Conservation (phyloP, 2,888 invertebrate species). For the Cosmopolites sordidus region DNA sequence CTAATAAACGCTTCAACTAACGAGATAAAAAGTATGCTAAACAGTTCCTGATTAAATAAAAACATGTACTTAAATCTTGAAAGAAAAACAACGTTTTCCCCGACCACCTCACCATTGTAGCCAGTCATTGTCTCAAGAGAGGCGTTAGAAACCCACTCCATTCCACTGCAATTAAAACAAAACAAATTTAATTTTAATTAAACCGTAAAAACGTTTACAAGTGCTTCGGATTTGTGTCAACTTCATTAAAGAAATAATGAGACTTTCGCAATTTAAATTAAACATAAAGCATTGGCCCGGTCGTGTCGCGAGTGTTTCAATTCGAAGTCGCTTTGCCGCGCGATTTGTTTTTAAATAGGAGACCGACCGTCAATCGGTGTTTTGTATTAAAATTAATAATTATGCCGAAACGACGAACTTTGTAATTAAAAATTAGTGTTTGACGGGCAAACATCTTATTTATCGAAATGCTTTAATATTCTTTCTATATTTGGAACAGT, state of each 20-base stretch:
- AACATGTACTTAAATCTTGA: too few species aligned
- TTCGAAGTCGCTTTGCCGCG: conserved; percentile 31
- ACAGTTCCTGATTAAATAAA: too few species aligned
- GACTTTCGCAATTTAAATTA: conserved; percentile 41
- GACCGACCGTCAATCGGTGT: background rate
- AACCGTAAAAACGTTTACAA: conserved; percentile 36
- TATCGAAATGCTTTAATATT: too few species aligned
- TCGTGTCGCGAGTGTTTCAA: conserved; percentile 28
- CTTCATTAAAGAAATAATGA: conserved; percentile 42
- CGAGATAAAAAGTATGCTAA: too few species aligned
- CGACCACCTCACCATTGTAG: too few species aligned
- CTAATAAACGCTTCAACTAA: too few species aligned
- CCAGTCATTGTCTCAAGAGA: background rate
- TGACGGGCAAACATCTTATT: too few species aligned
- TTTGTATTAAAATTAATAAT: too few species aligned
- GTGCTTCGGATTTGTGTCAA: conserved; percentile 38
- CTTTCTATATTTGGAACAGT: too few species aligned
- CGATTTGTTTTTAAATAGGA: conserved; percentile 20
- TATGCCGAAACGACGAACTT: too few species aligned
- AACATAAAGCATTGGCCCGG: conserved; percentile 32
- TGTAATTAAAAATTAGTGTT: too few species aligned
- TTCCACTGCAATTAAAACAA: conserved; percentile 35
- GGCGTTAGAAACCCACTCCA: conserved; percentile 14
- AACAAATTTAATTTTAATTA: conserved; percentile 38
- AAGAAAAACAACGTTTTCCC: too few species aligned